A percentile compares a stretch with the other conserved stretches of the same genome.
Evolutionary conservation across 2,797 vertebrate genomes (phyloP).

Genomic region (Columba guinea): DNA sequence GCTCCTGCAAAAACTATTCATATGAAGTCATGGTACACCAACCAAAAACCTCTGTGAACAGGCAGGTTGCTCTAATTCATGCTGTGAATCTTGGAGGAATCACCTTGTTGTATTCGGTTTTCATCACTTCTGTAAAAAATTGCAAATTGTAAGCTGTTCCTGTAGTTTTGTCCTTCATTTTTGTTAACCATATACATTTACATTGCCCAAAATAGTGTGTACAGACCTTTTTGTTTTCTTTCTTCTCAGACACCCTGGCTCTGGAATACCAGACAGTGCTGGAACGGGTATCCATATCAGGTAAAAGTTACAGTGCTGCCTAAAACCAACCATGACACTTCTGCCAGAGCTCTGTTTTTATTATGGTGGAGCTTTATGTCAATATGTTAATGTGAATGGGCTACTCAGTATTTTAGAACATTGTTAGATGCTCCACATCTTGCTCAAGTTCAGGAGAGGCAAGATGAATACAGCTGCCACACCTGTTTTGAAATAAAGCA

Average conservation of each 20-base stretch:
- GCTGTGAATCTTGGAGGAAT: background rate
- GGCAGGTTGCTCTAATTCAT: background rate
- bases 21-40: background rate
- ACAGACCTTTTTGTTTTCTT: background rate
- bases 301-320: constrained; percentile 76
- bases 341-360: background rate
- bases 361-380: background rate
- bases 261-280: constrained; percentile 97
- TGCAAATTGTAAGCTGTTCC: background rate
- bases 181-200: background rate
- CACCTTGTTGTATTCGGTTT: background rate
- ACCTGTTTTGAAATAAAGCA: background rate
- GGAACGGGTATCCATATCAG: constrained; percentile 98
- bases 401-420: background rate
- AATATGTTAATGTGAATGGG: background rate
- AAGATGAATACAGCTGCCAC: background rate
- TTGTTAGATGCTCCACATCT: background rate
- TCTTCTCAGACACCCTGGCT: constrained; percentile 89
- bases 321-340: background rate
- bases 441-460: background rate
- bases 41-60: background rate
- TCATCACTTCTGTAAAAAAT: background rate
- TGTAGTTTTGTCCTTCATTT: background rate
- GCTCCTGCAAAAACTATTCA: background rate
- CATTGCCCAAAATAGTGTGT: background rate